Evolutionary conservation across 2,113 vertebrate species (phyloP).

Genomic region (Egretta garzetta): DNA sequence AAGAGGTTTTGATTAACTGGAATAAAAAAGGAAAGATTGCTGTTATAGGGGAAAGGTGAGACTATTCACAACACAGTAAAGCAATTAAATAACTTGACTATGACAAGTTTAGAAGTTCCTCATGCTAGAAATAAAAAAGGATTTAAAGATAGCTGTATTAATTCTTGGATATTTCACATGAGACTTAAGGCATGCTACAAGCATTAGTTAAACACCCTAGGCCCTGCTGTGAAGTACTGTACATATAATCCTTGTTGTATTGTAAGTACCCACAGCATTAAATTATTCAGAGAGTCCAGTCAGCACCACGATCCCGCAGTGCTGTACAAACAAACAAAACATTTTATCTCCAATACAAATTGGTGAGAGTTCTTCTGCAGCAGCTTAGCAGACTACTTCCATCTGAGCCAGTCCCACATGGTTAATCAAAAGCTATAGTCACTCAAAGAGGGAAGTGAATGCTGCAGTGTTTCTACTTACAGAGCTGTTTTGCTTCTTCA

Average conservation of each 20-base stretch:
- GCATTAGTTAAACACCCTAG: not conserved
- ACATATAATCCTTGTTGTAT: not conserved
- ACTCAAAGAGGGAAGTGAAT: not conserved
- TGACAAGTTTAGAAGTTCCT: not conserved
- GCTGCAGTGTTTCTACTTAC: not conserved
- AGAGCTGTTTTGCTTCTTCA: not conserved
- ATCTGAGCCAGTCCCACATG: not conserved
- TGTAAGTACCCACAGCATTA: not conserved
- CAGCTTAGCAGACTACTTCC: not conserved
- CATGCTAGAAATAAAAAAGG: not conserved
- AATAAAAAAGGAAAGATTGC: not conserved
- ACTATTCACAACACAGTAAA: not conserved
- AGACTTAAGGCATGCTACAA: not conserved
- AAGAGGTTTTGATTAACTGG: not conserved
- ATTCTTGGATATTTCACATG: not conserved
- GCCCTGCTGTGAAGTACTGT: not conserved
- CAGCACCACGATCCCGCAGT: not conserved
- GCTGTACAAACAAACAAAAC: not conserved
- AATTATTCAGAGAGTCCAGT: not conserved
- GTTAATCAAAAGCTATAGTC: not conserved
- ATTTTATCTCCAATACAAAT: not conserved
- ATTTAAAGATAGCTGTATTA: not conserved
- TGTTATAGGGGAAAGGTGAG: not conserved
- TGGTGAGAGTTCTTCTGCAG: not conserved
- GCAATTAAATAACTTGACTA: not conserved